Base-by-base conservation (phyloP, 2,888 invertebrate species). In the Thysanoteuthis rhombus region DNA sequence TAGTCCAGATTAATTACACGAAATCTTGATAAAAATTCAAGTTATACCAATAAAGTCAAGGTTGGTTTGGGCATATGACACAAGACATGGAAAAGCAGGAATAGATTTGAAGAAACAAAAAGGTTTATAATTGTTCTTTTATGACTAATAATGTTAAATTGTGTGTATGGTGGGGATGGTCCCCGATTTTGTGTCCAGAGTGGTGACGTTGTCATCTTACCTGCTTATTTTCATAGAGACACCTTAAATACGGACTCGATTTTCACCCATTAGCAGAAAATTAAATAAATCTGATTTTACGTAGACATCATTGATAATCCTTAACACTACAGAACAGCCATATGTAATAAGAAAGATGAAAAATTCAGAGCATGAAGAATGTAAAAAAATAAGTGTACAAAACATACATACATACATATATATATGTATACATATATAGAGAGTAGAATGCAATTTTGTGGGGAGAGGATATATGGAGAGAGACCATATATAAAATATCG, bases 71-170 rank as follows among this genome's bases (percentile, higher is more conserved):
- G 8, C 25, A 52, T n/a, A 19, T 75, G 36, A 75, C 36, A 75
- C 10, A 75, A 75, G 12, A n/a, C 36, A 75, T 16, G n/a, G 16
- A 36, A 75, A 19, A 75, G 8, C 10, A 75, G 36, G n/a, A 75
- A 75, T 16, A 36, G 1, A 75, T n/a, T 75, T 75, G 36, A 16
- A 32, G 32, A 32, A 10, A 36, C 10, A 19, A 75, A 75, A 75
- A 36, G 75, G n/a, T n/a, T 75, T 75, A 75, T 36, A 75, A 36
- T 75, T n/a, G n/a, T 75, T 36, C 75, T 36, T 75, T 58, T n/a
- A n/a, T n/a, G 75, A 75, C 75, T 75, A 75, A n/a, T n/a, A n/a
- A 75, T 75, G n/a, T 75, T n/a, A 75, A 75, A 75, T n/a, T 75
- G 75, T 75, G 75, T 75, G 75, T 52, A 52, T 52, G 12, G 25